These are phyloP conservation scores for Poecilia picta DNA, from an alignment of 2,797 vertebrate species.

Conservation along the genomic window DNA sequence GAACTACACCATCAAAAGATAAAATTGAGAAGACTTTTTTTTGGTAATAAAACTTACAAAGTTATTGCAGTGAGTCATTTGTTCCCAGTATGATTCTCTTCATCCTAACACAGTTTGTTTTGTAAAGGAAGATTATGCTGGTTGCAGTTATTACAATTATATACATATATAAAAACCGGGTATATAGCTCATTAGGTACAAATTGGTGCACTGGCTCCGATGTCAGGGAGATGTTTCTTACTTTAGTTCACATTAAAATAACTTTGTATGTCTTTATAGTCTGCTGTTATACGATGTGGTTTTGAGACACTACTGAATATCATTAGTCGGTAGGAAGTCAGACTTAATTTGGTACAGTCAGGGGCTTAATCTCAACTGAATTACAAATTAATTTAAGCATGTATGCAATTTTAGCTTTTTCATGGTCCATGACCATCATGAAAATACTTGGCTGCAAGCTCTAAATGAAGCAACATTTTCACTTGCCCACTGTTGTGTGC, in stretches of 20 bases:
- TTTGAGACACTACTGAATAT: neutral
- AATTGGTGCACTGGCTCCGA: no score
- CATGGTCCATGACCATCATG: neutral
- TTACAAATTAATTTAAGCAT: neutral
- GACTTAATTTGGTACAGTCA: neutral
- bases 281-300: neutral
- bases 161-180: no score
- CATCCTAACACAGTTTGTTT: neutral
- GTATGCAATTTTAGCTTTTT: neutral
- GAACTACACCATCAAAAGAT: neutral
- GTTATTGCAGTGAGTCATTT: neutral
- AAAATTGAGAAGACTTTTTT: neutral
- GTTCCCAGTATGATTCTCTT: neutral
- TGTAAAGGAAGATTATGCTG: neutral
- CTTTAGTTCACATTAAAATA: neutral
- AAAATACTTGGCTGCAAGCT: no score
- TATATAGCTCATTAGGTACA: neutral
- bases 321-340: neutral
- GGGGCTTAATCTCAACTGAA: neutral
- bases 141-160: neutral
- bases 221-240: neutral
- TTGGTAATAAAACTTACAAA: neutral
- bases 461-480: neutral
- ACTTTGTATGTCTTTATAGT: neutral
- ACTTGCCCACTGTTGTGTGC: neutral